These are phyloP conservation scores for Crenichthys baileyi DNA, from an alignment of 2,797 vertebrate genomes.

Conservation along the genomic window DNA sequence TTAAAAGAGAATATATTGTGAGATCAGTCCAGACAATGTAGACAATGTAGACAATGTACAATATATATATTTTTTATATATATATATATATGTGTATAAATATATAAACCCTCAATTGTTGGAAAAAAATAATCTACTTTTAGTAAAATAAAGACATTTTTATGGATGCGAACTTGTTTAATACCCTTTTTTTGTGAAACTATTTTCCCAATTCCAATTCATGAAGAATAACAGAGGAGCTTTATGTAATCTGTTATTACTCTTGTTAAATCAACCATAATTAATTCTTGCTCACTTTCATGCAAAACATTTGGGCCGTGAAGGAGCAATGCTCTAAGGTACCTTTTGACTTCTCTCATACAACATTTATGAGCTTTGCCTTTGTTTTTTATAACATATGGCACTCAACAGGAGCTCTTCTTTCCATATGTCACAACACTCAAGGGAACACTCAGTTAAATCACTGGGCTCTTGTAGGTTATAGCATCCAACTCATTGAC, in stretches of 20 bases:
- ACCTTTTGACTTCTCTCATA: slow-evolving; percentile 45
- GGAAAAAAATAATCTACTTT: too few relatives aligned
- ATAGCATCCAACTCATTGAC: slow-evolving; percentile 30
- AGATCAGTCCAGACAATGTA: too few relatives aligned
- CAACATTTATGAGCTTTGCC: slow-evolving; percentile 64
- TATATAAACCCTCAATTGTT: too few relatives aligned
- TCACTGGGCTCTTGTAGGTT: slow-evolving; percentile 27
- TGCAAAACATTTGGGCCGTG: slow-evolving; percentile 9
- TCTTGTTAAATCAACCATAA: slow-evolving; percentile 2
- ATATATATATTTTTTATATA: too few relatives aligned
- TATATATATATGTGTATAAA: too few relatives aligned
- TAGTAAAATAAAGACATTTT: neutral
- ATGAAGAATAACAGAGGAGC: neutral
- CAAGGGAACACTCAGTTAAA: slow-evolving; percentile 50
- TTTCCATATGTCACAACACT: slow-evolving; percentile 38
- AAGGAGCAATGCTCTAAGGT: slow-evolving; percentile 22
- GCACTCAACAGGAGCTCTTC: slow-evolving; percentile 40
- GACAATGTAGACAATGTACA: too few relatives aligned
- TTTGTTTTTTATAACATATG: slow-evolving; percentile 59
- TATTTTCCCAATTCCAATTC: neutral
- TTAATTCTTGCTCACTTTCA: slow-evolving; percentile 2
- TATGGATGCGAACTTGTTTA: neutral
- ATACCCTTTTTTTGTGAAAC: neutral
- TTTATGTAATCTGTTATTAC: neutral
- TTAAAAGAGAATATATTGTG: too few relatives aligned